Conservation (phyloP, 2,888 invertebrate species). For the Urechis unicinctus region DNA sequence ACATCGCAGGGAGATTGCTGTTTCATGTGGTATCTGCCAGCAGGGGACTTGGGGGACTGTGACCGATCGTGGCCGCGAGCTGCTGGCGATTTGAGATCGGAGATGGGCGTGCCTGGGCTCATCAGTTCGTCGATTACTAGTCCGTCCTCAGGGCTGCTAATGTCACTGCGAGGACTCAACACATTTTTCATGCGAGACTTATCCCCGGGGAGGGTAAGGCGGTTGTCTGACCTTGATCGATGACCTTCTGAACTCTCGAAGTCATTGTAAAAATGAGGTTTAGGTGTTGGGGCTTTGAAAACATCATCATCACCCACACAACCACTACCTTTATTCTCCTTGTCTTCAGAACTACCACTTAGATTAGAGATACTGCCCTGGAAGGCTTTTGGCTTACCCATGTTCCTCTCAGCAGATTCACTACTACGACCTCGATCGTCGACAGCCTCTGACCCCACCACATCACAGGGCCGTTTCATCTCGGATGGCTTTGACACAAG, state of each 20-base stretch:
- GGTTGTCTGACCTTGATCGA: neutral
- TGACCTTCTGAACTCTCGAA: neutral
- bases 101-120: slow-evolving; percentile 16
- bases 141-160: slow-evolving; percentile 48
- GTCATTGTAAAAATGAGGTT: slow-evolving; percentile 11
- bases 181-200: slow-evolving; percentile 4
- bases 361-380: slow-evolving; percentile 1
- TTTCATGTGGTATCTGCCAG: slow-evolving; percentile 1
- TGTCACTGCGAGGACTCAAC: slow-evolving; percentile 34
- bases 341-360: slow-evolving; percentile 11
- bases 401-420: no score
- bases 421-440: no score
- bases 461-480: no score
- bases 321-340: slow-evolving; percentile 7
- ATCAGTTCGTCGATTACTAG: slow-evolving; percentile 47
- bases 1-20: neutral
- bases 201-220: no score
- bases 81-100: neutral
- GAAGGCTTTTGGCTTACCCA: neutral
- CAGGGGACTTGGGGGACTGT: neutral
- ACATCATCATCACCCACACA: slow-evolving; percentile 20
- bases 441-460: no score
- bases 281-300: slow-evolving; percentile 34
- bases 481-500: no score
- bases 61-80: neutral